These are phyloP conservation scores for Drosophila bocki DNA, from an alignment of 1,140 invertebrate genomes.

Conservation along the genomic window DNA sequence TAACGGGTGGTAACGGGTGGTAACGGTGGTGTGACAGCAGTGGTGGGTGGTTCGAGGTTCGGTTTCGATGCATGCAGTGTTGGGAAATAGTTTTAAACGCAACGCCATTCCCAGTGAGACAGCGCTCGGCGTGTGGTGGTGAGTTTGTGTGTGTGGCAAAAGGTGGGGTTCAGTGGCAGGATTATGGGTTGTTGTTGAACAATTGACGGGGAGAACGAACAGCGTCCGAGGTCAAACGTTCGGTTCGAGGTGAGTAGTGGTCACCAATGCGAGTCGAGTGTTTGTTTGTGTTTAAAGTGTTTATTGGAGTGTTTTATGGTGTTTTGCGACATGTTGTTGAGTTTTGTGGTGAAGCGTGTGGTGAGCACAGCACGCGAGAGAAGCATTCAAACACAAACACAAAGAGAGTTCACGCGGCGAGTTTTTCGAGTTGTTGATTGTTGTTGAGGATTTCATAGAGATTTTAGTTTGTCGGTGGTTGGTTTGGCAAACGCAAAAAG, in stretches of 20 bases:
- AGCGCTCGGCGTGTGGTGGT: constrained; percentile 27
- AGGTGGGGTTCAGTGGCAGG: constrained; percentile 11
- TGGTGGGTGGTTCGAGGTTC: constrained; percentile 14
- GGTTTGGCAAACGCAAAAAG: constrained; percentile 69
- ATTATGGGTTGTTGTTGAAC: constrained; percentile 12
- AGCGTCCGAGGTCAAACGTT: constrained; percentile 54
- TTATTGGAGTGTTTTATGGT: constrained; percentile 3
- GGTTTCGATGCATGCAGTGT: constrained; percentile 32
- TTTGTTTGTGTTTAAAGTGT: constrained; percentile 13
- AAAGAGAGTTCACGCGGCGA: constrained; percentile 55
- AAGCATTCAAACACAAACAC: constrained; percentile 73
- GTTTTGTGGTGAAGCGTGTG: constrained; percentile 47
- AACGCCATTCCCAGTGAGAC: constrained; percentile 13
- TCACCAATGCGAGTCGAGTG: constrained; percentile 26
- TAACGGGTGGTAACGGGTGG: constrained; percentile 33
- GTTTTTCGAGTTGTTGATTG: constrained; percentile 46
- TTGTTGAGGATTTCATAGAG: constrained; percentile 41
- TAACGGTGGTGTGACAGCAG: constrained; percentile 25
- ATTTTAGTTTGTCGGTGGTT: constrained; percentile 54
- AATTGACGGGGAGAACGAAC: constrained; percentile 29
- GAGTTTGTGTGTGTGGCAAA: background rate
- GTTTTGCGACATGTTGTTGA: constrained; percentile 29
- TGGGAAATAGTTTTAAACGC: background rate
- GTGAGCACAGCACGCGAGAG: constrained; percentile 70
- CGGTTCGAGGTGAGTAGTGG: constrained; percentile 32